These are phyloP conservation scores for Lonchura striata DNA, from an alignment of 2,113 vertebrate species.

Conservation along the genomic window DNA sequence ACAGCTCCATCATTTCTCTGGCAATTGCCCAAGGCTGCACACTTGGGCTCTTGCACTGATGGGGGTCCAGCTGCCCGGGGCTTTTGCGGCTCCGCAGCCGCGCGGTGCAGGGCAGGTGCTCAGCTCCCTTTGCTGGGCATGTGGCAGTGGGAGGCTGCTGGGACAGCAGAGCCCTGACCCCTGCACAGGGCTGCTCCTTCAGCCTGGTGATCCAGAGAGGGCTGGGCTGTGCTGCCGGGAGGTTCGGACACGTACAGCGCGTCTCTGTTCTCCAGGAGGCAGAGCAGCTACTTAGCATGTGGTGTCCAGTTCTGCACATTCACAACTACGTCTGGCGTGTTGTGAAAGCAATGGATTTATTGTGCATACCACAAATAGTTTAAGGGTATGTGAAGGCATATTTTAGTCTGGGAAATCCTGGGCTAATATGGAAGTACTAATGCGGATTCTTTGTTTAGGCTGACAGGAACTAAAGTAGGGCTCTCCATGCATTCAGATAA, in stretches of 20 bases:
- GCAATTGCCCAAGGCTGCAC: neutral
- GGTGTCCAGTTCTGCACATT: constrained; percentile 5
- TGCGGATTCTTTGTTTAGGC: neutral
- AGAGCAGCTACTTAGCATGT: neutral
- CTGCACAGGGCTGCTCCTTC: neutral
- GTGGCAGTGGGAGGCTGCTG: fast-evolving
- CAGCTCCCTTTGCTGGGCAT: fast-evolving
- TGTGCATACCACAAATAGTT: constrained; percentile 42
- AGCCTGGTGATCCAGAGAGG: neutral
- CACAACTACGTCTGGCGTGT: neutral
- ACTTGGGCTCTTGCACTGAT: fast-evolving
- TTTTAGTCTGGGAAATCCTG: constrained; percentile 29
- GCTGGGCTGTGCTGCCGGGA: neutral
- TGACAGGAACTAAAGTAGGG: neutral
- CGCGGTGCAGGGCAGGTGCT: fast-evolving
- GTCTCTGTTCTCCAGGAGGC: neutral
- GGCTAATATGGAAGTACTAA: neutral
- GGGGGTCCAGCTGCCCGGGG: neutral
- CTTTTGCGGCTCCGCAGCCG: neutral
- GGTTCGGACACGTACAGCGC: neutral
- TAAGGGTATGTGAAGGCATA: neutral
- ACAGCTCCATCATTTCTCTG: neutral
- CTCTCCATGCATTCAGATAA: neutral
- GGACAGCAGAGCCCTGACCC: neutral
- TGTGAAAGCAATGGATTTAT: constrained; percentile 38